A percentile compares a stretch with the other conserved stretches of the same genome.
These are phyloP conservation scores for Eriosoma lanigerum DNA, from an alignment of 1,140 invertebrate species.

Conservation along the genomic window DNA sequence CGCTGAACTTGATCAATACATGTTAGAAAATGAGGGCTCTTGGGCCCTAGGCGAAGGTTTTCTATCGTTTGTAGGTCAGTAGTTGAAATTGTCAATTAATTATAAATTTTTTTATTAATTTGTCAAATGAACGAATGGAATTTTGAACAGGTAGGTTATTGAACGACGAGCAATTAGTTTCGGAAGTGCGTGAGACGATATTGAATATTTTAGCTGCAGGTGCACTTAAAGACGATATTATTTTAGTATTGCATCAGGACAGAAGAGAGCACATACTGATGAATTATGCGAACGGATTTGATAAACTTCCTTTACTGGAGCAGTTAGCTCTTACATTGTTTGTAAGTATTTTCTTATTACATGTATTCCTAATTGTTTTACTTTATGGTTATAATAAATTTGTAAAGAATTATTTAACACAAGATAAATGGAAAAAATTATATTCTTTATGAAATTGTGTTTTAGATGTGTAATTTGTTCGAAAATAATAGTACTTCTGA, in stretches of 20 bases:
- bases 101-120: not conserved
- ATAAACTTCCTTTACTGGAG: slow-evolving; percentile 73
- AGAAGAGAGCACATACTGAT: slow-evolving; percentile 84
- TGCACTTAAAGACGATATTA: slow-evolving; percentile 85
- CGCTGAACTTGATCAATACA: slow-evolving; percentile 81
- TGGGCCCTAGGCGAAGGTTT: slow-evolving; percentile 90
- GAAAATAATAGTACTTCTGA: slow-evolving; percentile 85
- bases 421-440: too few species aligned
- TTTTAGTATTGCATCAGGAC: slow-evolving; percentile 87
- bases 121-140: not conserved
- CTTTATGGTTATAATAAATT: too few species aligned
- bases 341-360: slow-evolving; percentile 63
- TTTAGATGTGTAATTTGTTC: slow-evolving; percentile 86
- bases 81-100: not conserved
- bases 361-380: too few species aligned
- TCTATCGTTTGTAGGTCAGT: slow-evolving; percentile 75
- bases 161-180: slow-evolving; percentile 64
- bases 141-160: slow-evolving; percentile 67
- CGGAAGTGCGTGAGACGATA: slow-evolving; percentile 65
- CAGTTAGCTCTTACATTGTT: slow-evolving; percentile 78
- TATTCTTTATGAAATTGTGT: not conserved
- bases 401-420: too few species aligned
- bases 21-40: slow-evolving; percentile 82
- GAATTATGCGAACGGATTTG: slow-evolving; percentile 83
- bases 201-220: slow-evolving; percentile 73